Percentiles rank a stretch among this genome's conserved stretches.
Evolutionary conservation across 2,888 invertebrate species (phyloP).

Genomic region (Bruchidius siliquastri): DNA sequence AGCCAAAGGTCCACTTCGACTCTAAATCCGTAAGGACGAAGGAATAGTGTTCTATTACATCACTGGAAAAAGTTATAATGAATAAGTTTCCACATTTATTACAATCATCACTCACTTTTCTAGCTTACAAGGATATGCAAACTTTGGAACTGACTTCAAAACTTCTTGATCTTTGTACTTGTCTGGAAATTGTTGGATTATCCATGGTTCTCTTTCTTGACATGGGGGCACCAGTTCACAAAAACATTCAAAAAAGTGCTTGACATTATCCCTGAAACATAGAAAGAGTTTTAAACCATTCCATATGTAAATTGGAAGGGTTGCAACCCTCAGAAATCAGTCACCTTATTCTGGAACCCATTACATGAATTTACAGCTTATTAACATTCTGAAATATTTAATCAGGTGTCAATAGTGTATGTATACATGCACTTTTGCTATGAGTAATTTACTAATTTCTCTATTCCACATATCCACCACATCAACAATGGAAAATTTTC

Average conservation of each 20-base stretch:
- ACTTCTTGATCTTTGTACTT: conserved; percentile 79
- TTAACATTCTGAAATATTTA: neutral
- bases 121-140: conserved; percentile 82
- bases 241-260: conserved; percentile 75
- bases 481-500: neutral
- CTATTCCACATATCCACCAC: too few species aligned
- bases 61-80: conserved; percentile 49
- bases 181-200: conserved; percentile 81
- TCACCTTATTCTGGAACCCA: conserved; percentile 11
- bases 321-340: neutral
- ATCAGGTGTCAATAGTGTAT: neutral
- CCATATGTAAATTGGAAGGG: neutral
- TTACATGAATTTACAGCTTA: neutral
- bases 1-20: conserved; percentile 96
- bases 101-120: conserved; percentile 55
- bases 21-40: conserved; percentile 94
- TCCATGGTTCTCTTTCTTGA: conserved; percentile 61
- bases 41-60: conserved; percentile 88
- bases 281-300: neutral
- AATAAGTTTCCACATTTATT: neutral
- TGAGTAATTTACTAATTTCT: too few species aligned
- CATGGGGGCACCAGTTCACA: conserved; percentile 72
- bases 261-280: conserved; percentile 68
- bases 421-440: neutral
- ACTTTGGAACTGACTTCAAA: conserved; percentile 81